Evolutionary conservation across 1,140 invertebrate genomes (phyloP).

Genomic region (Cyclargus thomasi): DNA sequence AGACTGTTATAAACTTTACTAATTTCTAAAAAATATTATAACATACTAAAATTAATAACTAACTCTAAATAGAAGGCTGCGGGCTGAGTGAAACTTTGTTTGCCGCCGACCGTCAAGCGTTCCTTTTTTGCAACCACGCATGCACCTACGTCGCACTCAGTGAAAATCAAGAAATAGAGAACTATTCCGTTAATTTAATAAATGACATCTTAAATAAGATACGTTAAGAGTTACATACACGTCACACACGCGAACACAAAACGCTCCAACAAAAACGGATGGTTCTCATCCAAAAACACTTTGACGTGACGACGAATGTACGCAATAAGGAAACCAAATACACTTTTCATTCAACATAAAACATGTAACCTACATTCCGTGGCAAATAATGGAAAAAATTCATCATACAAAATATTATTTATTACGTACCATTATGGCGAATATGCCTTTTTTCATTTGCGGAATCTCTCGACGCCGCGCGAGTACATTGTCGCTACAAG

Average conservation of each 20-base stretch:
- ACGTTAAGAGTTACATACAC: background rate
- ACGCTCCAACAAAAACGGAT: background rate
- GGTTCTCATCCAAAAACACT: background rate
- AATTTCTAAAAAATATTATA: too few relatives aligned
- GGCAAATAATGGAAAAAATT: slow-evolving; percentile 14
- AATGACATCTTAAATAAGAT: background rate
- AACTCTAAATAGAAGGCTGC: too few relatives aligned
- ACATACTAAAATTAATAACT: too few relatives aligned
- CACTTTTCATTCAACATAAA: slow-evolving; percentile 4
- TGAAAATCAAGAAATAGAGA: too few relatives aligned
- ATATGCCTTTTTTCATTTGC: slow-evolving; percentile 12
- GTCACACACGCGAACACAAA: background rate
- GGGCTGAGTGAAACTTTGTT: too few relatives aligned
- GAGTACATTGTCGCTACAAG: background rate
- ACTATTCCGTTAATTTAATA: too few relatives aligned
- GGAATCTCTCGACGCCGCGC: background rate
- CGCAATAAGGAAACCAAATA: slow-evolving; percentile 9
- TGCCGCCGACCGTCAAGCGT: too few relatives aligned
- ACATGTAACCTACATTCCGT: slow-evolving; percentile 4
- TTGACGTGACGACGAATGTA: background rate
- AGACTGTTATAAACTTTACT: too few relatives aligned
- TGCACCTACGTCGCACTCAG: too few relatives aligned
- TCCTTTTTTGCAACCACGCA: too few relatives aligned
- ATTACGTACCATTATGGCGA: slow-evolving; percentile 4
- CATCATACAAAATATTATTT: slow-evolving; percentile 12